Evolutionary conservation across 2,113 vertebrate species (phyloP).

Genomic region (Clarias macrocephalus): DNA sequence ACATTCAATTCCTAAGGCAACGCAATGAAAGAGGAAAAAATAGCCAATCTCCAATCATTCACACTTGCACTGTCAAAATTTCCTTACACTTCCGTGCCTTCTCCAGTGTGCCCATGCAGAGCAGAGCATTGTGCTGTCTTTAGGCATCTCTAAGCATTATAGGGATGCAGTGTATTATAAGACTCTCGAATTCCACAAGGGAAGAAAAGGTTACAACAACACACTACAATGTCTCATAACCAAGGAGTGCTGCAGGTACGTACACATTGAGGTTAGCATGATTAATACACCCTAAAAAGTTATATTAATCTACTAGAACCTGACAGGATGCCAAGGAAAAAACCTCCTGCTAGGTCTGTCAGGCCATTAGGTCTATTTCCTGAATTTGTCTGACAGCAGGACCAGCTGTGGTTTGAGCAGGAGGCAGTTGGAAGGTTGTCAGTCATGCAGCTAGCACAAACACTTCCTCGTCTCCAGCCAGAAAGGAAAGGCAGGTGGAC

Average conservation of each 20-base stretch:
- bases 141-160: not conserved
- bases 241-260: constrained; percentile 13
- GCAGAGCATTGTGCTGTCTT: not conserved
- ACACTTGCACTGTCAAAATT: not conserved
- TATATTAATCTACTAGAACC: not conserved
- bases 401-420: constrained; percentile 13
- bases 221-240: not conserved
- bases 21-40: not conserved
- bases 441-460: not conserved
- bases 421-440: not conserved
- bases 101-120: not conserved
- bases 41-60: not conserved
- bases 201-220: not conserved
- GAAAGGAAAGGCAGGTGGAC: constrained; percentile 26
- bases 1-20: not conserved
- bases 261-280: constrained; percentile 51
- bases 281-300: constrained; percentile 41
- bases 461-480: not conserved
- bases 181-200: constrained; percentile 1
- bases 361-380: not conserved
- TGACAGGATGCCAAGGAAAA: not conserved
- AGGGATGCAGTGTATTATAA: not conserved
- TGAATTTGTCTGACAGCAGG: not conserved
- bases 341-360: not conserved
- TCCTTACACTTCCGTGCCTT: not conserved